These are phyloP conservation scores for Drosophila birchii DNA, from an alignment of 2,888 invertebrate genomes.

Conservation along the genomic window DNA sequence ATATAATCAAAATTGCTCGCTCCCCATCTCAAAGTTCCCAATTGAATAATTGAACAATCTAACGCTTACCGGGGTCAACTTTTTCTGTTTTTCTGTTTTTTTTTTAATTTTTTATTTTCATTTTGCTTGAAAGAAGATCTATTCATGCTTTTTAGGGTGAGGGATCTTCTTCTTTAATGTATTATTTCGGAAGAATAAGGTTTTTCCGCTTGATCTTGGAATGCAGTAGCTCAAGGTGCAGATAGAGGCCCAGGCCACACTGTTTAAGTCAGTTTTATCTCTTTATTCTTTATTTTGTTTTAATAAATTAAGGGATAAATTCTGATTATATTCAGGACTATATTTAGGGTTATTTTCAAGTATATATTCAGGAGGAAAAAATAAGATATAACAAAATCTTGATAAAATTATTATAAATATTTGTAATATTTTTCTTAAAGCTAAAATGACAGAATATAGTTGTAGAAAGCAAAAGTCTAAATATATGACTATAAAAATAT, in stretches of 20 bases:
- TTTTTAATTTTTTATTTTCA: not conserved
- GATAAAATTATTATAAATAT: no score
- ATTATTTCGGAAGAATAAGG: constrained; percentile 5
- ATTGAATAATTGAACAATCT: constrained; percentile 78
- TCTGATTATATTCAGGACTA: no score
- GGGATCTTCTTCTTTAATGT: not conserved
- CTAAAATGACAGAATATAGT: no score
- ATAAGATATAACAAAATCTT: no score
- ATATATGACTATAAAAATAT: no score
- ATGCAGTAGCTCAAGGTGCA: constrained; percentile 16
- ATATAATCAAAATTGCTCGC: constrained; percentile 51
- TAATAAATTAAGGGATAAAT: no score
- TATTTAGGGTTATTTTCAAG: no score
- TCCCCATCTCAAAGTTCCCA: constrained; percentile 43
- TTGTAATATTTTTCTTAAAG: no score
- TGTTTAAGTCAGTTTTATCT: no score
- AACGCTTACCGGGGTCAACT: constrained; percentile 17
- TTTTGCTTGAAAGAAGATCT: constrained; percentile 18
- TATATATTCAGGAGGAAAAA: no score
- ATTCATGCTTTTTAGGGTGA: constrained; percentile 1
- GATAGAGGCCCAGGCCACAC: not conserved
- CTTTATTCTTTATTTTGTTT: no score
- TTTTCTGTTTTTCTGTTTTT: not conserved
- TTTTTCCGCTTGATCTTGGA: constrained; percentile 15
- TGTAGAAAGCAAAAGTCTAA: no score